phyloP scores from a whole-genome alignment of 2,797 vertebrate species.

The Microctenopoma stevenorrisi region DNA sequence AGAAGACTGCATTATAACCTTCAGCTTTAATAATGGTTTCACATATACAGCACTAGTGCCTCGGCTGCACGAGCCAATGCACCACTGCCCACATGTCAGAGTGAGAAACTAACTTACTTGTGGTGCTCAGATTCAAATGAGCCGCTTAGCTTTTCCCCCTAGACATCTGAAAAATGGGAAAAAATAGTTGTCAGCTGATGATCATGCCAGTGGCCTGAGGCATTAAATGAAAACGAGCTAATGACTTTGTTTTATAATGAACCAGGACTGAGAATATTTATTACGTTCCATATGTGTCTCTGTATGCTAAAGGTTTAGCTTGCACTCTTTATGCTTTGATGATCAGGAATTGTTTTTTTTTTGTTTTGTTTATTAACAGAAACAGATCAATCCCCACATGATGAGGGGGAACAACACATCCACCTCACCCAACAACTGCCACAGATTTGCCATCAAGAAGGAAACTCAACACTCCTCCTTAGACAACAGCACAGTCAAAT shows the following conservation, averaged over 20 bases:
- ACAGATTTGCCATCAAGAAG: neutral
- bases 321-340: neutral
- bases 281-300: neutral
- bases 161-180: slow-evolving; percentile 41
- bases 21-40: slow-evolving; percentile 20
- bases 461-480: neutral
- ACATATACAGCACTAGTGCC: neutral
- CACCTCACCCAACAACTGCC: neutral
- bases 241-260: slow-evolving; percentile 15
- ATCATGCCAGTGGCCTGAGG: slow-evolving; percentile 4
- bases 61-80: slow-evolving; percentile 1
- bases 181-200: slow-evolving; percentile 36
- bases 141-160: slow-evolving; percentile 19
- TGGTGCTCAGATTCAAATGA: slow-evolving; percentile 51
- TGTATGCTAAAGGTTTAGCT: slow-evolving; percentile 1
- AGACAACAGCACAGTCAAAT: too few species aligned
- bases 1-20: slow-evolving; percentile 9
- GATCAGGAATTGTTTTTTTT: neutral
- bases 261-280: slow-evolving; percentile 14
- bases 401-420: neutral
- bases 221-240: slow-evolving; percentile 21
- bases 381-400: neutral
- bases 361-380: too few species aligned
- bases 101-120: slow-evolving; percentile 32
- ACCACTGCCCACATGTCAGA: slow-evolving; percentile 29